Evolutionary conservation across 2,888 invertebrate genomes (phyloP).

Genomic region (Meiosimyza decipiens): DNA sequence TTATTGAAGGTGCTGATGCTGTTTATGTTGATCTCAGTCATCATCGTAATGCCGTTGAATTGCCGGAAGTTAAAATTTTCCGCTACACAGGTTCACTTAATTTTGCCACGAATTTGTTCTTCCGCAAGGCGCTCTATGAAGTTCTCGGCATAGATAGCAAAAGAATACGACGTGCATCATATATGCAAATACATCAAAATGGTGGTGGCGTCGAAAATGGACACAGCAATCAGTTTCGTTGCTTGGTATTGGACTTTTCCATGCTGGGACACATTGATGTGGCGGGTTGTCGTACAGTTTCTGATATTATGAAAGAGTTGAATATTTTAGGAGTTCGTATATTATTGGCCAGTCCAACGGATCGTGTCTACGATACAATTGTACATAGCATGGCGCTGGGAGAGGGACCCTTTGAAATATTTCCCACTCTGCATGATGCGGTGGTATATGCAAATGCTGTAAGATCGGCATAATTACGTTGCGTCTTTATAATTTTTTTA

Average conservation of each 20-base stretch:
- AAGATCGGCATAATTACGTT: slow-evolving; percentile 54
- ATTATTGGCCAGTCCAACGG: slow-evolving; percentile 70
- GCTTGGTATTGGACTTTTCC: slow-evolving; percentile 72
- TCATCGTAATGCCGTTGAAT: slow-evolving; percentile 73
- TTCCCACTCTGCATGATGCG: slow-evolving; percentile 75
- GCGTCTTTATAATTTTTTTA: not conserved
- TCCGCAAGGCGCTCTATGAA: slow-evolving; percentile 70
- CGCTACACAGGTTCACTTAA: slow-evolving; percentile 77
- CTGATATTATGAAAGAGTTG: slow-evolving; percentile 69
- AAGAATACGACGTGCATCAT: slow-evolving; percentile 48
- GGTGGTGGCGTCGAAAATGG: slow-evolving; percentile 42
- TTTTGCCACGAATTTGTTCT: slow-evolving; percentile 73
- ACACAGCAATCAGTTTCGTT: slow-evolving; percentile 51
- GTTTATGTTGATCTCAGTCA: slow-evolving; percentile 74
- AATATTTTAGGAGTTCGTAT: slow-evolving; percentile 69
- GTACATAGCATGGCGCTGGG: slow-evolving; percentile 63
- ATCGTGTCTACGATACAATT: slow-evolving; percentile 65
- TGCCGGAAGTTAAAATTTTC: slow-evolving; percentile 75
- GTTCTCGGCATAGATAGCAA: slow-evolving; percentile 68
- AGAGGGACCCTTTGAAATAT: slow-evolving; percentile 68
- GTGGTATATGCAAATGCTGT: slow-evolving; percentile 68
- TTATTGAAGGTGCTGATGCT: slow-evolving; percentile 73
- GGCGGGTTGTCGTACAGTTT: slow-evolving; percentile 71
- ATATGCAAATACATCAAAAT: slow-evolving; percentile 50
- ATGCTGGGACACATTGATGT: slow-evolving; percentile 75